phyloP scores from a whole-genome alignment of 2,888 invertebrate species.

The Cerceris ruficornis region DNA sequence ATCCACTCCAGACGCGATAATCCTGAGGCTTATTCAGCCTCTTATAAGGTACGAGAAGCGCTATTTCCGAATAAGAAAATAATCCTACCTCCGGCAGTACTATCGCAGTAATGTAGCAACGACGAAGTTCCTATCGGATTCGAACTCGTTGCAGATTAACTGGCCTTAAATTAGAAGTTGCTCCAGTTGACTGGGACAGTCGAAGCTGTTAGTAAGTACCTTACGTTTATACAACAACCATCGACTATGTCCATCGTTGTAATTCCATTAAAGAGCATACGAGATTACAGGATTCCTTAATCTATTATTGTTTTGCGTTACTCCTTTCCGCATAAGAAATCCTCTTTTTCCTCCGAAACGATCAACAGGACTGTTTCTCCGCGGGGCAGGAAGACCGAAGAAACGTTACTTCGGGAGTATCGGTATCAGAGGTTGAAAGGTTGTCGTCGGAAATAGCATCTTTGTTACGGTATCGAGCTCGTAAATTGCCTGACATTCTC shows the following conservation, averaged over 20 bases:
- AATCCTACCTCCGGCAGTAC: conserved; percentile 10
- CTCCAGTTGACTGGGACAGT: background rate
- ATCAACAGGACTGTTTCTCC: no score
- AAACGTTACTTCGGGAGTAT: background rate
- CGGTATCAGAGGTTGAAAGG: background rate
- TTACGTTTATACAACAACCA: no score
- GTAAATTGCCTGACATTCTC: conserved; percentile 49
- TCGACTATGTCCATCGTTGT: no score
- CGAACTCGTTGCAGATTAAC: conserved; percentile 18
- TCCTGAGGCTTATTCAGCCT: conserved; percentile 50
- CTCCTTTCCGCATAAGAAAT: no score
- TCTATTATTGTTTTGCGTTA: no score
- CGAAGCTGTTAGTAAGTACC: background rate
- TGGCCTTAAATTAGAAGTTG: background rate
- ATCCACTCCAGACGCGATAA: conserved; percentile 49
- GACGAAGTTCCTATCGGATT: conserved; percentile 9
- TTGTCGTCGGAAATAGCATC: background rate
- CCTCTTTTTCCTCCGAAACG: no score
- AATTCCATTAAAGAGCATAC: no score
- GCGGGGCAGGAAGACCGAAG: no score
- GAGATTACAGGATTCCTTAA: no score
- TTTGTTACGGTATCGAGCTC: conserved; percentile 18
- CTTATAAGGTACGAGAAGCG: conserved; percentile 29
- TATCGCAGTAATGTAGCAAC: conserved; percentile 8
- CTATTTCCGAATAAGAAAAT: conserved; percentile 38